phyloP scores from a whole-genome alignment of 2,888 invertebrate species.

The Xanthorhoe spadicearia region DNA sequence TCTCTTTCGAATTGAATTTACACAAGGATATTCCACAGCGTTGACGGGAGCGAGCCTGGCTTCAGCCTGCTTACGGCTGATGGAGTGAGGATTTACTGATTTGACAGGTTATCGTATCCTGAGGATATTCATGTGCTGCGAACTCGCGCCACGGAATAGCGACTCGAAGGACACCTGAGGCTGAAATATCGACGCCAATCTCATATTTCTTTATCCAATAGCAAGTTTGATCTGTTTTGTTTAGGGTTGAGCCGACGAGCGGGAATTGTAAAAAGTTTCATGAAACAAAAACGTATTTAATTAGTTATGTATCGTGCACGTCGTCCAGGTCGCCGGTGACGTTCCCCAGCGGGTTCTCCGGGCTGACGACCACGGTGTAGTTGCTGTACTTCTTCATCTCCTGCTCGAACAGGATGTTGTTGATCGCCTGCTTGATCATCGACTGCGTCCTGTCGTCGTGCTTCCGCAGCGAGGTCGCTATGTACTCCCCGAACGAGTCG shows the following conservation, averaged over 20 bases:
- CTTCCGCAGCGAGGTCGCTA: slow-evolving; percentile 73
- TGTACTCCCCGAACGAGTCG: slow-evolving; percentile 77
- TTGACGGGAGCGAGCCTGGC: slow-evolving; percentile 10
- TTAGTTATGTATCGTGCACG: slow-evolving; percentile 11
- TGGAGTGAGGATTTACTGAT: slow-evolving; percentile 19
- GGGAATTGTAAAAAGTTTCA: no score
- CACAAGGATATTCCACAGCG: slow-evolving; percentile 6
- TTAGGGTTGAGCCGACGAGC: no score
- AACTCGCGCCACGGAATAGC: background rate
- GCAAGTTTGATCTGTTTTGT: no score
- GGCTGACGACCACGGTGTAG: slow-evolving; percentile 12
- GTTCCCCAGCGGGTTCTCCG: slow-evolving; percentile 24
- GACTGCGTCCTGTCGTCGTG: slow-evolving; percentile 75
- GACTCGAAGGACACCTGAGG: background rate
- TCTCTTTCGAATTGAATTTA: background rate
- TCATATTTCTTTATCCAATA: no score
- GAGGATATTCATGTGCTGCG: slow-evolving; percentile 6
- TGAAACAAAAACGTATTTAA: background rate
- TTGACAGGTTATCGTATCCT: slow-evolving; percentile 21
- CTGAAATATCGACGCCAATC: background rate
- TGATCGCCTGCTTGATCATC: slow-evolving; percentile 80
- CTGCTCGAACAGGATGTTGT: slow-evolving; percentile 77
- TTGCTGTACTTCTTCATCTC: slow-evolving; percentile 74
- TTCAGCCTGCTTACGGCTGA: slow-evolving; percentile 17
- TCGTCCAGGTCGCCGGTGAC: slow-evolving; percentile 15